These are phyloP conservation scores for Platichthys stellatus DNA, from an alignment of 2,113 vertebrate species.

Conservation along the genomic window DNA sequence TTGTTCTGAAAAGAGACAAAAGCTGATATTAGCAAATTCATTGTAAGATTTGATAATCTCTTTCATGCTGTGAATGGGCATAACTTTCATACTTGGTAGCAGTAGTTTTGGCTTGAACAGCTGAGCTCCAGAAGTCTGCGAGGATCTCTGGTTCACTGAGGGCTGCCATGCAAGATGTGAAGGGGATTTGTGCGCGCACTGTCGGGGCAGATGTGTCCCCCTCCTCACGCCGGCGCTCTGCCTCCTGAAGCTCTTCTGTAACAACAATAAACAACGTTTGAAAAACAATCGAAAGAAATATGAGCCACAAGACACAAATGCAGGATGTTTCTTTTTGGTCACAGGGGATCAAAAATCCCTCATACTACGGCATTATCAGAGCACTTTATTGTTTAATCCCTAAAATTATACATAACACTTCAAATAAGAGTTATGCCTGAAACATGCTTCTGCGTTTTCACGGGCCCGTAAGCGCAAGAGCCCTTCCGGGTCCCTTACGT, in stretches of 20 bases:
- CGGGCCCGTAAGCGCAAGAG: too few relatives aligned
- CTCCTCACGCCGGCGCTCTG: conserved; percentile 91
- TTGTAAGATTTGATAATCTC: neutral
- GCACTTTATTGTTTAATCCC: neutral
- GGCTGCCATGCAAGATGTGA: conserved; percentile 93
- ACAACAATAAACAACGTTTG: neutral
- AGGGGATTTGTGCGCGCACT: conserved; percentile 95
- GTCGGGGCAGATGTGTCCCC: conserved; percentile 88
- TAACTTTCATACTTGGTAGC: conserved; percentile 91
- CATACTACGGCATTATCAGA: neutral
- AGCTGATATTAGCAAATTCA: conserved; percentile 4
- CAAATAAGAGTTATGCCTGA: neutral
- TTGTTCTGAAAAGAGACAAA: conserved; percentile 84
- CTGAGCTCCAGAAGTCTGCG: conserved; percentile 99
- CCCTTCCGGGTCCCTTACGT: too few relatives aligned
- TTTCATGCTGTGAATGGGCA: neutral
- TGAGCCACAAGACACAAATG: neutral
- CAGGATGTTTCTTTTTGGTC: neutral
- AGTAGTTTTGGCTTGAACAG: conserved; percentile 95
- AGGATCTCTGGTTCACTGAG: conserved; percentile 95
- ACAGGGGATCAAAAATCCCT: neutral
- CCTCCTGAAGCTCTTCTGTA: conserved; percentile 93
- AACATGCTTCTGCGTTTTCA: too few relatives aligned
- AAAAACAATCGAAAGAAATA: neutral
- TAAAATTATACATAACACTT: neutral